phyloP scores from a whole-genome alignment of 2,797 vertebrate genomes.

The Hybognathus amarus region DNA sequence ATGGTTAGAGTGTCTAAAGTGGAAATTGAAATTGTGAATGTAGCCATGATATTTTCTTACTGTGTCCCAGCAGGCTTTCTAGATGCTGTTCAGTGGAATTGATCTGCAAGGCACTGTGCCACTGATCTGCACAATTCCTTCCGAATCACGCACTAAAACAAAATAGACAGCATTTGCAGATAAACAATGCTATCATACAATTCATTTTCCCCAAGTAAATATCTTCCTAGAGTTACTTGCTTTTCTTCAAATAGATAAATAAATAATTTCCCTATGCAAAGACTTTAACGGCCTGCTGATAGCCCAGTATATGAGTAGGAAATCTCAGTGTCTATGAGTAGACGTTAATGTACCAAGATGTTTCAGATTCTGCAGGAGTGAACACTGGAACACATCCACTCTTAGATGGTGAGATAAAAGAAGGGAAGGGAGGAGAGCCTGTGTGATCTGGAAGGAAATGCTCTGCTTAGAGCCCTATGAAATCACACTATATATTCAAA shows the following conservation, averaged over 20 bases:
- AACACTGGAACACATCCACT: constrained; percentile 8
- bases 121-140: background rate
- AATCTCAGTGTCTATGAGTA: background rate
- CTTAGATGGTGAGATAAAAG: background rate
- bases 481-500: constrained; percentile 1
- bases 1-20: no score
- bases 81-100: background rate
- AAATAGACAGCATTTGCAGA: background rate
- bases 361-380: background rate
- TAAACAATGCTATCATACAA: background rate
- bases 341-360: background rate
- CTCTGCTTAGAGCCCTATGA: background rate
- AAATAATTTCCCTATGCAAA: no score
- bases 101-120: background rate
- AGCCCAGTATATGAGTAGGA: background rate
- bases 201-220: background rate
- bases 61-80: no score
- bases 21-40: no score
- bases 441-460: constrained; percentile 16
- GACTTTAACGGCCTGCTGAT: background rate
- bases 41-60: no score
- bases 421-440: background rate
- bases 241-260: background rate
- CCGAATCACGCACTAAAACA: background rate
- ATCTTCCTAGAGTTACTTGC: background rate